These are phyloP conservation scores for Empidonax traillii DNA, from an alignment of 2,113 vertebrate species.

Conservation along the genomic window DNA sequence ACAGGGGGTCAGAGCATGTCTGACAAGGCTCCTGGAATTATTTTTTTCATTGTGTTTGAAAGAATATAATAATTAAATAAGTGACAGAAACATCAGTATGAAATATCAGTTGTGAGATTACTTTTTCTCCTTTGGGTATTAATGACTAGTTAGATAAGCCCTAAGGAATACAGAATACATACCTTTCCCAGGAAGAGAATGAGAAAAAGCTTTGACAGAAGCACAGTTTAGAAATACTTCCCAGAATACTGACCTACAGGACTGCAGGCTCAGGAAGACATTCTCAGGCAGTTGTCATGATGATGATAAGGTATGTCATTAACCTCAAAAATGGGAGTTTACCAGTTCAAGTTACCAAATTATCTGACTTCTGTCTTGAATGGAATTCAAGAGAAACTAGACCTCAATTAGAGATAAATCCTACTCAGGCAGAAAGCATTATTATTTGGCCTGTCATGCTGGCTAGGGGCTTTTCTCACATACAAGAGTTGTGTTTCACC, in stretches of 20 bases:
- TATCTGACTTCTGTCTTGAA: conserved; percentile 5
- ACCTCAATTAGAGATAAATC: not conserved
- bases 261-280: not conserved
- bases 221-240: not conserved
- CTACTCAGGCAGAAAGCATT: not conserved
- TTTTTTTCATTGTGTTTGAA: not conserved
- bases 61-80: not conserved
- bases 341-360: not conserved
- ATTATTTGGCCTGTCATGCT: not conserved
- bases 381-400: conserved; percentile 9
- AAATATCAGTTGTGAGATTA: not conserved
- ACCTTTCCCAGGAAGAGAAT: not conserved
- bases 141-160: not conserved
- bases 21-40: not conserved
- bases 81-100: not conserved
- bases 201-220: not conserved
- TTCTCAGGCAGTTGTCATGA: conserved; percentile 10
- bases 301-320: conserved; percentile 3
- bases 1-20: not conserved
- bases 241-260: not conserved
- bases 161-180: not conserved
- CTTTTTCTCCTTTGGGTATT: not conserved
- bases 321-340: not conserved
- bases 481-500: not conserved
- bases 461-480: conserved; percentile 9